Conservation (phyloP, 2,113 vertebrate species). For the Triplophysa tibetana region DNA sequence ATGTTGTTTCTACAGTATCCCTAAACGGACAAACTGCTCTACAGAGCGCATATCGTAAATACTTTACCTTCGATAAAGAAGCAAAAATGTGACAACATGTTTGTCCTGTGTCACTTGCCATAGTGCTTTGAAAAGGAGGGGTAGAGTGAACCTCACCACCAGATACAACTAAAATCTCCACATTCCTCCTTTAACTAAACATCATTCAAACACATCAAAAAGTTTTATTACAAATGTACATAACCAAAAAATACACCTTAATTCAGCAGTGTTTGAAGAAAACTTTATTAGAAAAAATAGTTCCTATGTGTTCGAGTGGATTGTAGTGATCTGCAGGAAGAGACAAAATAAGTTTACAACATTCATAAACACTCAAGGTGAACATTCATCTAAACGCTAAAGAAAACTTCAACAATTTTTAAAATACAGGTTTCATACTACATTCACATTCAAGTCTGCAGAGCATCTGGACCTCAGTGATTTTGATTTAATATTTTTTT, state of each 20-base stretch:
- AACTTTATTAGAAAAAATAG: background rate
- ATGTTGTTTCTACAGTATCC: no score
- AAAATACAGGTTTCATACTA: no score
- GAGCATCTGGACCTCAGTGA: background rate
- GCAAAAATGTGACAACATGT: no score
- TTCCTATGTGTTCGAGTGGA: background rate
- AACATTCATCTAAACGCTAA: background rate
- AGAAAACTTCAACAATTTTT: background rate
- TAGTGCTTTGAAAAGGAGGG: no score
- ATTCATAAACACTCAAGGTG: background rate
- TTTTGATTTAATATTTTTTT: background rate
- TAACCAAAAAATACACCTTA: background rate
- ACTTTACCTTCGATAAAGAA: no score
- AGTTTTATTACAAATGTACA: slow-evolving; percentile 30
- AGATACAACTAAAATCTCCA: no score
- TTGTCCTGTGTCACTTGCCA: no score
- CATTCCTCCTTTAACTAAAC: no score
- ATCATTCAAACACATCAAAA: background rate
- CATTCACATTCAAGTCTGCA: background rate
- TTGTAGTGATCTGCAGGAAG: background rate
- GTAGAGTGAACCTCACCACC: no score
- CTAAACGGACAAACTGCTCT: no score
- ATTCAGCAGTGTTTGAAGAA: background rate
- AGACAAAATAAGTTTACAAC: slow-evolving; percentile 3
- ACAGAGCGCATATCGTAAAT: no score